Evolutionary conservation across 2,888 invertebrate genomes (phyloP).

Genomic region (Lampropteryx suffumata): DNA sequence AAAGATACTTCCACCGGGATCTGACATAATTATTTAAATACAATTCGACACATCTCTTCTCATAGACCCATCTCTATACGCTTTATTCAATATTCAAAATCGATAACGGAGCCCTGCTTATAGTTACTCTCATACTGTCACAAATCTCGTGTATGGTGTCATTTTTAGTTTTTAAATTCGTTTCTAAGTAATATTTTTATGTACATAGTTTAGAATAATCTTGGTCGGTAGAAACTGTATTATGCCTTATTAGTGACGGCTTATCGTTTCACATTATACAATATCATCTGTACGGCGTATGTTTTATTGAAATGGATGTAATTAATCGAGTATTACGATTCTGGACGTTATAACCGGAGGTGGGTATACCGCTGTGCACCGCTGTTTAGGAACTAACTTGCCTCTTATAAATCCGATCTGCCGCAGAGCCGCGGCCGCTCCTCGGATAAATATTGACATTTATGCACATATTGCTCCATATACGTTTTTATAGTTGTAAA

Average conservation of each 20-base stretch:
- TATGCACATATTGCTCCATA: conserved; percentile 83
- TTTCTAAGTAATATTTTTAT: conserved; percentile 64
- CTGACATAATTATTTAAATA: conserved; percentile 58
- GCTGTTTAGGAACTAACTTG: conserved; percentile 62
- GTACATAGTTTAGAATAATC: conserved; percentile 54
- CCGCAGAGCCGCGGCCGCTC: conserved; percentile 41
- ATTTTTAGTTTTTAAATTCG: conserved; percentile 57
- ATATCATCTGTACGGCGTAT: conserved; percentile 74
- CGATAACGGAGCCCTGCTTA: too few species aligned
- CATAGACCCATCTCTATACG: conserved; percentile 8
- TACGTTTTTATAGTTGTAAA: conserved; percentile 79
- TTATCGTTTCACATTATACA: conserved; percentile 75
- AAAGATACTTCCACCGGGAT: conserved; percentile 55
- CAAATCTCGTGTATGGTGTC: conserved; percentile 28
- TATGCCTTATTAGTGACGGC: conserved; percentile 72
- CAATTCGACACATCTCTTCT: conserved; percentile 40
- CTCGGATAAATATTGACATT: conserved; percentile 76
- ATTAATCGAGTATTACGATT: conserved; percentile 81
- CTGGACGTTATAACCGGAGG: conserved; percentile 70
- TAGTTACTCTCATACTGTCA: not conserved
- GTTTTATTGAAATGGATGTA: conserved; percentile 79
- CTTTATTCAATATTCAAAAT: too few species aligned
- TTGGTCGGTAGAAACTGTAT: conserved; percentile 57
- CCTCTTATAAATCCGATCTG: conserved; percentile 62
- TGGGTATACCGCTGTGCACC: conserved; percentile 70